Percentiles rank a stretch among this genome's conserved stretches.
Conservation (phyloP, 2,888 invertebrate species). For the Chelonus formosanus region DNA sequence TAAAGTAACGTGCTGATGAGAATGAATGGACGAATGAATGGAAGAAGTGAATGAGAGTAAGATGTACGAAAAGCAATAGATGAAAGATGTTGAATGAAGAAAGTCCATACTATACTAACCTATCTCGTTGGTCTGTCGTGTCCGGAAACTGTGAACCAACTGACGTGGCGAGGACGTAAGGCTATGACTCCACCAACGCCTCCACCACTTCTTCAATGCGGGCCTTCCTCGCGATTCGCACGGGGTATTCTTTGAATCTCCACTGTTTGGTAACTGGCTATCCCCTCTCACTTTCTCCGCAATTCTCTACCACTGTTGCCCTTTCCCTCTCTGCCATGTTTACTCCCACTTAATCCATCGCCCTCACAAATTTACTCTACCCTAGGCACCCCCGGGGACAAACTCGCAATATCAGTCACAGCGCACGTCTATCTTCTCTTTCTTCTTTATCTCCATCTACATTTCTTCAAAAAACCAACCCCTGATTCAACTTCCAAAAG, state of each 20-base stretch:
- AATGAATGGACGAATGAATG: too few species aligned
- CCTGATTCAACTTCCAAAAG: background rate
- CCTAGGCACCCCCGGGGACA: too few species aligned
- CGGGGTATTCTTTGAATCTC: conserved; percentile 43
- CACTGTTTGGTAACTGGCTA: conserved; percentile 11
- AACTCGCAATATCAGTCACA: conserved; percentile 3
- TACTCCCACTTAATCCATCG: too few species aligned
- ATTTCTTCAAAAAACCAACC: background rate
- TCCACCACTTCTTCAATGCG: conserved; percentile 38
- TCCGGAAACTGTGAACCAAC: conserved; percentile 62
- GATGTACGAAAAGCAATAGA: too few species aligned
- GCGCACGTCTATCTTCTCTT: background rate
- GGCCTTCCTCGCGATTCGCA: conserved; percentile 27
- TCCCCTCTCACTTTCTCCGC: conserved; percentile 8
- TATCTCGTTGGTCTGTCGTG: conserved; percentile 53
- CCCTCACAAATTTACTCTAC: too few species aligned
- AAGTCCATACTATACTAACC: conserved; percentile 46
- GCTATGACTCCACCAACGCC: conserved; percentile 47
- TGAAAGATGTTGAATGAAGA: too few species aligned
- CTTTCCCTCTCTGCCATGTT: background rate
- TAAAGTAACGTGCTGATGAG: too few species aligned
- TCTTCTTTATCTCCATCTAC: background rate
- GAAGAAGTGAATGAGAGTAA: too few species aligned
- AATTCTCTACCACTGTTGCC: background rate
- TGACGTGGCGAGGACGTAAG: conserved; percentile 46